Conservation (phyloP, 2,113 vertebrate genomes). For the Trematocara marginatum region DNA sequence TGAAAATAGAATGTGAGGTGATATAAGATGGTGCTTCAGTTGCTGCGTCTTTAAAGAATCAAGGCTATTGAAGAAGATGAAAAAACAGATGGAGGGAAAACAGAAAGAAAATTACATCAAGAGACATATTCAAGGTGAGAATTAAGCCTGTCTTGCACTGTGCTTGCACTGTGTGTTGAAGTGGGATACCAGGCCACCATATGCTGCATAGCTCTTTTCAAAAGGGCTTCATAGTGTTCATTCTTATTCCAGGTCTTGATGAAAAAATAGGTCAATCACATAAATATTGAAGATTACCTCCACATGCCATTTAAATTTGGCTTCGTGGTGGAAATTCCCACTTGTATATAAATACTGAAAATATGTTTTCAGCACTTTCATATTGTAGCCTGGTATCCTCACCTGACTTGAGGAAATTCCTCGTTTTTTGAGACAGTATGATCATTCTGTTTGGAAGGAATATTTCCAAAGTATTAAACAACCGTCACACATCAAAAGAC, state of each 20-base stretch:
- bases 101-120: not conserved
- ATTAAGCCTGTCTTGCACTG: not conserved
- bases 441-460: not conserved
- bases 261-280: constrained; percentile 24
- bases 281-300: constrained; percentile 14
- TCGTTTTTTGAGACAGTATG: not conserved
- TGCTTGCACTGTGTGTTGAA: not conserved
- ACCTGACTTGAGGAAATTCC: not conserved
- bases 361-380: not conserved
- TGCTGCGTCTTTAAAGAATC: not conserved
- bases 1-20: not conserved
- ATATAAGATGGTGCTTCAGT: not conserved
- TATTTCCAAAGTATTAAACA: not conserved
- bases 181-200: not conserved
- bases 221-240: not conserved
- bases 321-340: not conserved
- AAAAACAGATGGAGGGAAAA: not conserved
- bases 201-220: not conserved
- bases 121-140: not conserved
- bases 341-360: not conserved
- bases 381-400: not conserved
- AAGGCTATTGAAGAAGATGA: not conserved
- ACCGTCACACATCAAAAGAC: not conserved
- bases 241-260: constrained; percentile 14
- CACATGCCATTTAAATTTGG: not conserved